Percentiles rank a stretch among this genome's conserved stretches.
phyloP scores from a whole-genome alignment of 1,140 invertebrate genomes.

The Drosophila repletoides region DNA sequence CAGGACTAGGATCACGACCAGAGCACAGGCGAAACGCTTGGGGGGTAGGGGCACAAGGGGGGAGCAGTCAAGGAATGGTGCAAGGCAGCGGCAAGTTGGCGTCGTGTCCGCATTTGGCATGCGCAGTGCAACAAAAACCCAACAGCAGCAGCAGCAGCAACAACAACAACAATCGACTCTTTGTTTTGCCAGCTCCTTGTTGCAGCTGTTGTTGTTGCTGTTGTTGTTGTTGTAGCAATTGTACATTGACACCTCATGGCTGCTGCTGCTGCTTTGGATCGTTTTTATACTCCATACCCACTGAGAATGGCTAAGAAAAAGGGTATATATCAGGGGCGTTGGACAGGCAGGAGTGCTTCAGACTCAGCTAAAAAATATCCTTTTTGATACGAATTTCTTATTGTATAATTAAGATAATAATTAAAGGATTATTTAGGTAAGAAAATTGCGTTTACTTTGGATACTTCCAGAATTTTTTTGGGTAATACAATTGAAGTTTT shows the following conservation, averaged over 20 bases:
- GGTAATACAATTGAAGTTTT: no score
- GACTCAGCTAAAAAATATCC: no score
- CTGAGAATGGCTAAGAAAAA: not conserved
- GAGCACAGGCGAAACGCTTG: conserved; percentile 4
- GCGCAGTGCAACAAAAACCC: conserved; percentile 54
- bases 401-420: no score
- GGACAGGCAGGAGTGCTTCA: no score
- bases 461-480: no score
- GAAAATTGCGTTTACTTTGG: no score
- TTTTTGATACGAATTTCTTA: no score
- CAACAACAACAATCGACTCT: conserved; percentile 71
- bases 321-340: conserved; percentile 8
- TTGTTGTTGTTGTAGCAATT: conserved; percentile 60
- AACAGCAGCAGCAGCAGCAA: no score
- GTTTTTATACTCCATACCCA: conserved; percentile 12
- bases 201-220: conserved; percentile 12
- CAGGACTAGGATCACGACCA: conserved; percentile 1
- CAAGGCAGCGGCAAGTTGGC: conserved; percentile 61
- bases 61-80: not conserved
- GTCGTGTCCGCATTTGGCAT: conserved; percentile 76
- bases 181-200: conserved; percentile 51
- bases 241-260: conserved; percentile 75
- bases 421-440: no score
- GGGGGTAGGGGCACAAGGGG: not conserved
- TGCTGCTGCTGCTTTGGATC: conserved; percentile 33